Conservation (phyloP, 2,797 vertebrate genomes). For the Morelia viridis region DNA sequence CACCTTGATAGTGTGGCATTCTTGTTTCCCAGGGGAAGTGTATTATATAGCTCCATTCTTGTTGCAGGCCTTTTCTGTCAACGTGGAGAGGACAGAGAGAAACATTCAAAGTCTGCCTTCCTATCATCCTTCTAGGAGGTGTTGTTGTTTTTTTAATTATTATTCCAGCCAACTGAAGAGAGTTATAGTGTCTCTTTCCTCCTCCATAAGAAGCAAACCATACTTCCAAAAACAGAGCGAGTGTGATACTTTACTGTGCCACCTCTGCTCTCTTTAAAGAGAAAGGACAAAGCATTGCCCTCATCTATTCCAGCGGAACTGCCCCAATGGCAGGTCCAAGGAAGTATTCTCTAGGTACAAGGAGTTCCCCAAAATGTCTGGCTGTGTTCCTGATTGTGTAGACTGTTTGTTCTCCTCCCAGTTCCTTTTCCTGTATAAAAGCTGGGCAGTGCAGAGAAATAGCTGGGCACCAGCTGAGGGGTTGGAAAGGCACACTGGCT, state of each 20-base stretch:
- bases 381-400: not conserved
- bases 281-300: not conserved
- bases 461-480: not conserved
- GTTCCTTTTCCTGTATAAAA: not conserved
- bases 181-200: not conserved
- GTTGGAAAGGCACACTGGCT: not conserved
- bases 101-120: too few species aligned
- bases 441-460: not conserved
- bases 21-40: too few species aligned
- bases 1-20: too few species aligned
- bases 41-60: too few species aligned
- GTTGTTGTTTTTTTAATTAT: too few species aligned
- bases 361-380: not conserved
- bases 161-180: not conserved
- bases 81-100: too few species aligned
- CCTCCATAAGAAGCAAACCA: not conserved
- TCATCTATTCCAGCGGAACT: not conserved
- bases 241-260: not conserved
- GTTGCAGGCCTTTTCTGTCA: too few species aligned
- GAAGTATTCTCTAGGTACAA: not conserved
- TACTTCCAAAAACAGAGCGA: not conserved
- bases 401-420: not conserved
- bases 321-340: not conserved
- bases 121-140: too few species aligned
- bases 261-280: not conserved